phyloP scores from a whole-genome alignment of 1,140 invertebrate genomes.

The Mylabris phalerata region DNA sequence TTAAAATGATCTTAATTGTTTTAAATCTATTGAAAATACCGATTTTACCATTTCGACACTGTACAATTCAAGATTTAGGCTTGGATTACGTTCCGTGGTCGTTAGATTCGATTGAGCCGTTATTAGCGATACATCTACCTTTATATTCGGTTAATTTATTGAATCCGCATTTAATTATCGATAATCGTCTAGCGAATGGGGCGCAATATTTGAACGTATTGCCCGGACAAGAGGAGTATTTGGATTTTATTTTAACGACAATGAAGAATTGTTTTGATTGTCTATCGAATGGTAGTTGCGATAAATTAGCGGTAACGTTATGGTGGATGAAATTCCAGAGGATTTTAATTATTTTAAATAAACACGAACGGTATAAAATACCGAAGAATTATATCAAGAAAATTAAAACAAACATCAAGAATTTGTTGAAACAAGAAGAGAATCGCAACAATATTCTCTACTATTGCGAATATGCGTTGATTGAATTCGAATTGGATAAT shows the following conservation, averaged over 20 bases:
- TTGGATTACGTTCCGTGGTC: conserved; percentile 46
- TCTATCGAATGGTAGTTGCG: too few species aligned
- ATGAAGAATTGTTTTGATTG: conserved; percentile 14
- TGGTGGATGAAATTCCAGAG: conserved; percentile 58
- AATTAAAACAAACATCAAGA: conserved; percentile 48
- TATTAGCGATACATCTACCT: conserved; percentile 41
- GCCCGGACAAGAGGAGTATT: conserved; percentile 53
- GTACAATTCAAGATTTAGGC: conserved; percentile 42
- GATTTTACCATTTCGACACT: conserved; percentile 47
- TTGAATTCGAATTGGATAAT: conserved; percentile 50
- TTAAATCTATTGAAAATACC: conserved; percentile 56
- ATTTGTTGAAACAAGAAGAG: conserved; percentile 46
- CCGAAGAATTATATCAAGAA: conserved; percentile 42
- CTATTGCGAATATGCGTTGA: conserved; percentile 57
- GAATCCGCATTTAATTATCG: conserved; percentile 31
- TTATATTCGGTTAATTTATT: conserved; percentile 32
- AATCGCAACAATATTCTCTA: conserved; percentile 52
- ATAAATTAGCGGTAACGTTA: conserved; percentile 46
- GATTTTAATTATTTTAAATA: conserved; percentile 46
- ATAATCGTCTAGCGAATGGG: conserved; percentile 42
- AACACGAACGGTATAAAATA: conserved; percentile 41
- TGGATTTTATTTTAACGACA: conserved; percentile 38
- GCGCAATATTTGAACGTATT: conserved; percentile 54
- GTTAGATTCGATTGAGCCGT: conserved; percentile 47
- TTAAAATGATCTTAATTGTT: conserved; percentile 48